Evolutionary conservation across 2,113 vertebrate species (phyloP), one percentile per base, ranked within the genome.

Genomic region (Polyodon spathula): DNA sequence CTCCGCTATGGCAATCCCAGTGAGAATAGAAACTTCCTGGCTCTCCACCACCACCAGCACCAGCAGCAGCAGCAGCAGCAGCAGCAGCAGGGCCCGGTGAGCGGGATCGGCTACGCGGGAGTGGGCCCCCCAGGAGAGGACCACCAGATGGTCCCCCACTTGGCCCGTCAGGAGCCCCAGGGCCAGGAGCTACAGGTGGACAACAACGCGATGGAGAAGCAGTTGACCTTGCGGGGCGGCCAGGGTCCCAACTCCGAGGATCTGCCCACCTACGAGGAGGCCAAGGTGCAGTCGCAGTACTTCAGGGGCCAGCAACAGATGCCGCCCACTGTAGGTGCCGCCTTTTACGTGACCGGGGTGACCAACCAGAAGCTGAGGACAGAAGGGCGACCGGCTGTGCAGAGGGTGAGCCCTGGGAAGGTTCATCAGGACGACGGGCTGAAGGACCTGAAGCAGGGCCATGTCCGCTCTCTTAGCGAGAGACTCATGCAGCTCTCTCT

Each of bases 201-300:
- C 84, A 93, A 82, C 17, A 80, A 89, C 64, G n/a, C n/a, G n/a
- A 84, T 97, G 86, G 94, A 97, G 80, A 97, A 98, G 68, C 89
- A 97, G 74, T 82, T 89, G 9, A 87, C 89, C 11, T 74, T 82
- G 1, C 81, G 89, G 44, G 70, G 66, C 1, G 76, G 73, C 5
- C 79, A 77, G 53, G 89, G 90, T 55, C 91, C 76, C 15, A 93
- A 86, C 78, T 85, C 88, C 0, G 95, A 99, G 73, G 96, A 99
- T 69, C 89, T 99, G 37, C 96, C 96, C 0, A 92, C 93, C 5
- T 99, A 99, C 0, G 96, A 99, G 77, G 95, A 98, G 76, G 96
- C 96, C 72, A 99, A 99, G 79, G 95, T 97, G 8, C 96, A 99
- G 82, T 98, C 95, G 0, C 96, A 99, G 68, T 98, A 97, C 65